A percentile compares a stretch with the other conserved stretches of the same genome.
Evolutionary conservation across 2,888 invertebrate species (phyloP).

Genomic region (Poecilus cupreus): DNA sequence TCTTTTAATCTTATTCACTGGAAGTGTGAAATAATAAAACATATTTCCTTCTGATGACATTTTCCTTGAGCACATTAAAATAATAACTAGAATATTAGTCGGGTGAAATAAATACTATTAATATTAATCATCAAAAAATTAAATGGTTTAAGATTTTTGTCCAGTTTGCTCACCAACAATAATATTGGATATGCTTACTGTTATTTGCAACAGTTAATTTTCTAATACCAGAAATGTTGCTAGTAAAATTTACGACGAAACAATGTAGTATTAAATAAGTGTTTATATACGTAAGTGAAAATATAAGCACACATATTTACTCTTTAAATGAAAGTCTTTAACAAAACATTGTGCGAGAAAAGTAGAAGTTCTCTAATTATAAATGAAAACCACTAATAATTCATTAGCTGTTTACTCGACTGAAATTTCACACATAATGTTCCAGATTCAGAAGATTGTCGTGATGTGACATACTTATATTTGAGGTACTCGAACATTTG

Average conservation of each 20-base stretch:
- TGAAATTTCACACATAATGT: not conserved
- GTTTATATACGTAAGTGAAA: constrained; percentile 36
- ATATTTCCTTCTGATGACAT: not conserved
- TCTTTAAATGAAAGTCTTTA: constrained; percentile 39
- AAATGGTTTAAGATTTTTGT: too few relatives aligned
- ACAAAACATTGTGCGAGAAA: constrained; percentile 31
- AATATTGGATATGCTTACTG: too few relatives aligned
- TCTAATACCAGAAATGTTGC: not conserved
- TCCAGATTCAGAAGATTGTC: not conserved
- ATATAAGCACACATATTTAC: constrained; percentile 43
- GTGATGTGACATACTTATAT: not conserved
- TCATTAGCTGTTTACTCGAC: not conserved
- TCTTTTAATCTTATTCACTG: not conserved
- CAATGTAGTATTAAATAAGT: constrained; percentile 23
- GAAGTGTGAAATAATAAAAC: constrained; percentile 11
- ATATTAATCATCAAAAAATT: too few relatives aligned
- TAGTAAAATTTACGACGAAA: constrained; percentile 21
- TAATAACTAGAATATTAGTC: not conserved
- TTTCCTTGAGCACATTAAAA: not conserved
- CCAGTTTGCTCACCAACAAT: too few relatives aligned
- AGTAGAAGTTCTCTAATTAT: constrained; percentile 29
- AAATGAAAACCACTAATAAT: not conserved
- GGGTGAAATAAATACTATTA: too few relatives aligned
- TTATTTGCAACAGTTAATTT: constrained; percentile 21
- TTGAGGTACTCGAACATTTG: not conserved